A percentile compares a stretch with the other conserved stretches of the same genome.
phyloP scores from a whole-genome alignment of 2,888 invertebrate species.

The Bhutanitis thaidina region DNA sequence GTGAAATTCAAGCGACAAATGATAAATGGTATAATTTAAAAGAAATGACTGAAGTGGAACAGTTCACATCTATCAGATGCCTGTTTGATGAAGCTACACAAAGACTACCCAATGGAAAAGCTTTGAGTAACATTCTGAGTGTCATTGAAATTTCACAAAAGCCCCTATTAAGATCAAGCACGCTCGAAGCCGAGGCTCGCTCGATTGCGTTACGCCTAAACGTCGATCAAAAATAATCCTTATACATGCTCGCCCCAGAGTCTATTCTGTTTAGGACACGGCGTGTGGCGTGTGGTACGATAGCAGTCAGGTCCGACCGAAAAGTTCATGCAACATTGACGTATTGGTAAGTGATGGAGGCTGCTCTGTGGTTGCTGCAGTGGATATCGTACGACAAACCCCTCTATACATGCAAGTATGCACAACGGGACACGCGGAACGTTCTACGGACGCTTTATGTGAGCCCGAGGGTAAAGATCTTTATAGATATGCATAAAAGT shows the following conservation, averaged over 20 bases:
- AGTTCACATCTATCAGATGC: no score
- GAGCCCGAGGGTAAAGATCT: background rate
- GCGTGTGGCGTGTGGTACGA: slow-evolving; percentile 13
- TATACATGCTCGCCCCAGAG: slow-evolving; percentile 13
- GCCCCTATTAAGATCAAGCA: slow-evolving; percentile 4
- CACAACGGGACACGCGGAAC: slow-evolving; percentile 12
- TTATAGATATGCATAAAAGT: background rate
- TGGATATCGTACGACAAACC: slow-evolving; percentile 12
- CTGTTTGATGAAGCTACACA: no score
- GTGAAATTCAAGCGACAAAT: background rate
- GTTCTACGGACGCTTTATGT: slow-evolving; percentile 1
- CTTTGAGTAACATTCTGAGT: background rate
- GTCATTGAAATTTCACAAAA: slow-evolving; percentile 3
- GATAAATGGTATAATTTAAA: background rate
- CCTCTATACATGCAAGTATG: slow-evolving; percentile 17
- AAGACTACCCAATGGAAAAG: no score
- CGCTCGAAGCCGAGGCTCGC: slow-evolving; percentile 16
- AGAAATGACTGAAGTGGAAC: no score
- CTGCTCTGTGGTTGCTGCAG: background rate
- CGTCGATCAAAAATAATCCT: slow-evolving; percentile 2
- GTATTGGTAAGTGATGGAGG: slow-evolving; percentile 12
- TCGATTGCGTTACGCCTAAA: slow-evolving; percentile 8
- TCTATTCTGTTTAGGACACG: slow-evolving; percentile 9
- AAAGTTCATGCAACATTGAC: slow-evolving; percentile 22
- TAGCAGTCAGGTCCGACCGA: slow-evolving; percentile 17